Base-by-base conservation (phyloP, 2,797 vertebrate species). In the Dipus sagitta region DNA sequence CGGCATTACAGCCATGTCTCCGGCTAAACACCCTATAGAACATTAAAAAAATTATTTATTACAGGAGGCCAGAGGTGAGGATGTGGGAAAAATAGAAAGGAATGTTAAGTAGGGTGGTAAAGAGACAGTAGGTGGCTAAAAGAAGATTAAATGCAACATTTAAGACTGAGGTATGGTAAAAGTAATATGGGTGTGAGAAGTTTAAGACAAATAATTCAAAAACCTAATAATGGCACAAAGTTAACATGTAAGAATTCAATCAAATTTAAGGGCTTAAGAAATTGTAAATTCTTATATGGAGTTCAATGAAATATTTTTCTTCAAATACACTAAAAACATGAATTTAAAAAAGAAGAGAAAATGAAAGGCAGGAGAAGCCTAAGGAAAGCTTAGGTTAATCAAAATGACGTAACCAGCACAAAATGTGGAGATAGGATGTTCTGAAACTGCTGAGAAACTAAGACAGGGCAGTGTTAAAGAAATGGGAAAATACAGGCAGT, bases 31-130 rank as follows among this genome's bases (percentile, higher is more conserved):
- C 20, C 17, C 20, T n/a, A 71, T 24, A 14, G 26, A 28, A n/a
- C 58, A 79, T 13, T 93, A 72, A 34, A 54, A 58, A 93, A 74
- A 6, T 52, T 84, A 72, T 92, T 94, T 86, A 77, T n/a, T 74
- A 74, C 32, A 18, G n/a, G 6, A 85, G 14, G 2, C n/a, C 15
- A 32, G 14, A 62, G 5, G 7, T 54, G 23, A 1, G n/a, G 18
- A 28, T 28, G 78, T 38, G 26, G 64, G 75, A 72, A 75, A 75
- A 28, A 2, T 2, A 89, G 65, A 79, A 83, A 90, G n/a, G 15
- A 70, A 92, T 70, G 71, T 52, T 38, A 78, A 54, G 26, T 32
- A 30, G 8, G 1, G 1, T 52, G 52, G 38, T 65, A 38, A 77
- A 80, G 10, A 72, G 52, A 47, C 14, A 11, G 6, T 47, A 71